These are phyloP conservation scores for Buphagus erythrorhynchus DNA, from an alignment of 2,797 vertebrate genomes.

Conservation along the genomic window DNA sequence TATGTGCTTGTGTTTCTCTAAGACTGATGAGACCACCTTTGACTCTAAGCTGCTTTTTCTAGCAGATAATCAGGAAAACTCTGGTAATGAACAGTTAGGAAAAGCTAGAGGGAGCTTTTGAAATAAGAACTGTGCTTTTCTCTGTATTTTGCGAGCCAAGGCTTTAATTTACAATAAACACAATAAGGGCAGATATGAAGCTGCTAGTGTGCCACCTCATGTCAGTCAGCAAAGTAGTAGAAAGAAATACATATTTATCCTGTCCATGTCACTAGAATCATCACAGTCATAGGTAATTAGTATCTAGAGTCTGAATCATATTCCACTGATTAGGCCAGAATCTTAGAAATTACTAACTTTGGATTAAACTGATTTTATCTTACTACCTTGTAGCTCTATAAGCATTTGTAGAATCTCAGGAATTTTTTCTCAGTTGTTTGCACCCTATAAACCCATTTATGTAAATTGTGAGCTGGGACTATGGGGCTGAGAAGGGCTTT, in stretches of 20 bases:
- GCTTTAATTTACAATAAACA: slow-evolving; percentile 26
- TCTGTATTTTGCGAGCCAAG: slow-evolving; percentile 4
- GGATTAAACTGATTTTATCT: neutral
- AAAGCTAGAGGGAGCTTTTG: slow-evolving; percentile 69
- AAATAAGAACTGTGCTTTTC: slow-evolving; percentile 48
- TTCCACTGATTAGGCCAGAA: neutral
- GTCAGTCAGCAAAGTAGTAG: neutral
- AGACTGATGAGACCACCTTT: slow-evolving; percentile 71
- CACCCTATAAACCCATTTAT: neutral
- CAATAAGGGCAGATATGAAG: neutral
- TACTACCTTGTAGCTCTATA: neutral
- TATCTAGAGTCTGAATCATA: neutral
- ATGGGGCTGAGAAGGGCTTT: neutral
- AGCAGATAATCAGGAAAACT: slow-evolving; percentile 46
- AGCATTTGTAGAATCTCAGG: neutral
- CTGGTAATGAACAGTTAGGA: slow-evolving; percentile 38
- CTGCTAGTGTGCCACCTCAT: neutral
- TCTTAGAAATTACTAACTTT: neutral
- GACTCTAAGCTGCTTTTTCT: slow-evolving; percentile 57
- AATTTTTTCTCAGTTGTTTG: neutral
- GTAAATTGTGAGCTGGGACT: neutral
- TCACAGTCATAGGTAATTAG: neutral
- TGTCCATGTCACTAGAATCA: slow-evolving; percentile 12
- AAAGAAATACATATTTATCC: neutral
- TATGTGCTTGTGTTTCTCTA: slow-evolving; percentile 49